Evolutionary conservation across 2,888 invertebrate species (phyloP).

Genomic region (Tethea ocularis): DNA sequence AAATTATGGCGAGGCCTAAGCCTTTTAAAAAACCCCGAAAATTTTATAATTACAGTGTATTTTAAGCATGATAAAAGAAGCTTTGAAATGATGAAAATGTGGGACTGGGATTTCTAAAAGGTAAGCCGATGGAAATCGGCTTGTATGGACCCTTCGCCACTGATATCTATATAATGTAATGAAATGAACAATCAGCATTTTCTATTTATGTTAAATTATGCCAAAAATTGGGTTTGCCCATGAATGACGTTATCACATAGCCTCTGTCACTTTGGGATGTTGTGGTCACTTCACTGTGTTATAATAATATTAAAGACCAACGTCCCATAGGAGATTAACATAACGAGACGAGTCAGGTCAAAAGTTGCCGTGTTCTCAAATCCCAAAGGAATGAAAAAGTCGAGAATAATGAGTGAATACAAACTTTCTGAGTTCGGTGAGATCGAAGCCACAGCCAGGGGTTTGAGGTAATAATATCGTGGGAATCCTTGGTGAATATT

Average conservation of each 20-base stretch:
- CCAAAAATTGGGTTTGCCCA: neutral
- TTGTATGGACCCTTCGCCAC: too few species aligned
- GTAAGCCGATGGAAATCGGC: too few species aligned
- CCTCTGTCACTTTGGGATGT: conserved; percentile 25
- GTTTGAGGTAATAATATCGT: conserved; percentile 24
- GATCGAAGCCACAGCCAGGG: conserved; percentile 39
- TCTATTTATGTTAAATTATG: too few species aligned
- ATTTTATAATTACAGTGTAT: too few species aligned
- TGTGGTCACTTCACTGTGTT: conserved; percentile 33
- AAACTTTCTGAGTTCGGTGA: conserved; percentile 46
- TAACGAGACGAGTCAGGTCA: conserved; percentile 61
- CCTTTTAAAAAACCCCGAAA: too few species aligned
- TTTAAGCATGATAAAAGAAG: too few species aligned
- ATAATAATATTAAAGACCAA: conserved; percentile 49
- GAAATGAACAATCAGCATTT: too few species aligned
- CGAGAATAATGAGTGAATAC: conserved; percentile 60
- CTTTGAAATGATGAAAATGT: too few species aligned
- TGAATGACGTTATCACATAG: neutral
- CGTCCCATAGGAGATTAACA: conserved; percentile 54
- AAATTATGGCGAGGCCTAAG: too few species aligned
- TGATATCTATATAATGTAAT: too few species aligned
- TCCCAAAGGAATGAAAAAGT: conserved; percentile 42
- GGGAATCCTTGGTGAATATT: conserved; percentile 22
- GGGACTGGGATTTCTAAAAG: too few species aligned
- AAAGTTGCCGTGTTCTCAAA: conserved; percentile 56